phyloP scores from a whole-genome alignment of 2,113 vertebrate genomes.

The Elachura formosa region DNA sequence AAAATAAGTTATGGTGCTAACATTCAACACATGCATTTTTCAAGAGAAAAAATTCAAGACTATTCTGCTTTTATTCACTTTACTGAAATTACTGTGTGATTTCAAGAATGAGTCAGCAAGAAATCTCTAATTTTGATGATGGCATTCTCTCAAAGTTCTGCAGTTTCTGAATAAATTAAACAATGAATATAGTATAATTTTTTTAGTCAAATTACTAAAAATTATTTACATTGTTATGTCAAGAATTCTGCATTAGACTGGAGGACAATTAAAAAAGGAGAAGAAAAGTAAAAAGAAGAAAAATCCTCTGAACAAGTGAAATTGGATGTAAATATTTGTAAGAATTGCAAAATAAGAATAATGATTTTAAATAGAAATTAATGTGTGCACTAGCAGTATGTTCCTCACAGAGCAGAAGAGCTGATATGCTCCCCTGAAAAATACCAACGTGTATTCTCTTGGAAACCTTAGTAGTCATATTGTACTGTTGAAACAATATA shows the following conservation, averaged over 20 bases:
- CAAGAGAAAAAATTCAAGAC: background rate
- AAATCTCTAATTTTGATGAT: background rate
- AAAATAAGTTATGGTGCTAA: background rate
- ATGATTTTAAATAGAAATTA: background rate
- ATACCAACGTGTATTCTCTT: rapidly evolving
- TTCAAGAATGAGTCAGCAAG: background rate
- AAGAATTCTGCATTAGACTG: background rate
- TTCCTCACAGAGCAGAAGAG: rapidly evolving
- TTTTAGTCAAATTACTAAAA: background rate
- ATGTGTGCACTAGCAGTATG: rapidly evolving
- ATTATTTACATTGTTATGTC: background rate
- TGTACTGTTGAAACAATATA: background rate
- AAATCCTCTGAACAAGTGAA: background rate
- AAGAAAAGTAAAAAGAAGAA: background rate
- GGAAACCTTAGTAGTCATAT: background rate
- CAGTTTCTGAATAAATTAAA: background rate
- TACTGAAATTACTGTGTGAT: background rate
- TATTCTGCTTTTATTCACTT: background rate
- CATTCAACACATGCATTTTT: background rate
- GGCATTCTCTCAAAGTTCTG: background rate
- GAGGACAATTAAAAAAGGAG: background rate
- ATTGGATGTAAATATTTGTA: background rate
- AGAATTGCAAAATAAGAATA: background rate
- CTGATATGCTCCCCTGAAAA: rapidly evolving
- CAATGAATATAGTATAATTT: background rate